phyloP scores from a whole-genome alignment of 2,888 invertebrate species.

The Pheosia tremula region DNA sequence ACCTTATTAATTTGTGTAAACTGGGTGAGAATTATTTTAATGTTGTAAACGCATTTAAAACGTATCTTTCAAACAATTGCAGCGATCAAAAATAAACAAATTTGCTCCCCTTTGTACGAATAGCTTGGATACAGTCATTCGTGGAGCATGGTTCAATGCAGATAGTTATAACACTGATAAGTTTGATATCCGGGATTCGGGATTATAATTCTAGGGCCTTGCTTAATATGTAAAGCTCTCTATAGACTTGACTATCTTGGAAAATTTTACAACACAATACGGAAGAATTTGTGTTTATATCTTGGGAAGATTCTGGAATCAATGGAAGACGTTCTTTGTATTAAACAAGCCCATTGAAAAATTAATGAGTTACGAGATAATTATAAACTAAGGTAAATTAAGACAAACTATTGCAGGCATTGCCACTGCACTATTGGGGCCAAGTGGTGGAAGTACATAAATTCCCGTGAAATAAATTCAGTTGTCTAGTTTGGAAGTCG shows the following conservation, averaged over 20 bases:
- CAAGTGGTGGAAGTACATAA: slow-evolving; percentile 4
- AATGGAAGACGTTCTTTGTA: slow-evolving; percentile 7
- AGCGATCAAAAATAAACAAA: slow-evolving; percentile 24
- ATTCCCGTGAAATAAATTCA: slow-evolving; percentile 21
- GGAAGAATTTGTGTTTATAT: background rate
- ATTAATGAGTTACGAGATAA: background rate
- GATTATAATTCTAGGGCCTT: slow-evolving; percentile 10
- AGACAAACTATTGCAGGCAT: background rate
- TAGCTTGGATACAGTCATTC: slow-evolving; percentile 22
- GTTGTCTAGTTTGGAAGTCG: slow-evolving; percentile 23
- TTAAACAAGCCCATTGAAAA: background rate
- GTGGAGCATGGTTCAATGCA: too few relatives aligned
- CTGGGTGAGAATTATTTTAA: background rate
- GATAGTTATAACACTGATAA: too few relatives aligned
- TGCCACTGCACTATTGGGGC: background rate
- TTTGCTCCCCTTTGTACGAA: slow-evolving; percentile 55
- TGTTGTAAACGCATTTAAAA: slow-evolving; percentile 17
- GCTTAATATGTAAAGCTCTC: background rate
- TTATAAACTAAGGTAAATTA: background rate
- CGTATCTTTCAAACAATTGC: too few relatives aligned
- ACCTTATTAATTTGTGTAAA: background rate
- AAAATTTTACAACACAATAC: slow-evolving; percentile 1
- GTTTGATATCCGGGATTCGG: background rate
- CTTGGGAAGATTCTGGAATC: background rate
- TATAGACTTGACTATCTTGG: background rate